These are phyloP conservation scores for Temnothorax curvispinosus DNA, from an alignment of 1,140 invertebrate genomes.

Conservation along the genomic window DNA sequence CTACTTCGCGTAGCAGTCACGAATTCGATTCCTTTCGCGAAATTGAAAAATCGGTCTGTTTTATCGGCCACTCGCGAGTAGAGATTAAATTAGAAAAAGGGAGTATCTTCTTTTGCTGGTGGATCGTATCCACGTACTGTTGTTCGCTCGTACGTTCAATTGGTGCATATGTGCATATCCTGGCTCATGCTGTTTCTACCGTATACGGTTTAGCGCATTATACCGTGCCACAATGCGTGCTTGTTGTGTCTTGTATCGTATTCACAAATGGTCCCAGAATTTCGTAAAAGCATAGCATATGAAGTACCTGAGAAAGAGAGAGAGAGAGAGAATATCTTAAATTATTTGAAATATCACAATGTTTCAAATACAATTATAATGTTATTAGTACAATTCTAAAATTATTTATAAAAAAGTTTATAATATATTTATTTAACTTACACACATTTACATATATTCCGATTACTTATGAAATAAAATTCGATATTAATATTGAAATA, in stretches of 20 bases:
- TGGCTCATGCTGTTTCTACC: constrained; percentile 38
- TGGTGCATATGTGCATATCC: constrained; percentile 63
- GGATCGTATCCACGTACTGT: constrained; percentile 43
- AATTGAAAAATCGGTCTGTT: constrained; percentile 59
- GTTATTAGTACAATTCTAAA: neutral
- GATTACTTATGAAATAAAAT: neutral
- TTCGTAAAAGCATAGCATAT: neutral
- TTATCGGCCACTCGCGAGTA: constrained; percentile 35
- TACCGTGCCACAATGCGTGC: neutral
- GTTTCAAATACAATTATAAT: neutral
- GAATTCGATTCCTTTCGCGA: constrained; percentile 57
- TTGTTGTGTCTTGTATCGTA: constrained; percentile 12
- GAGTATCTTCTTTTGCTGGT: constrained; percentile 18
- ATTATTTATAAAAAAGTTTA: neutral
- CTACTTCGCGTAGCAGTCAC: constrained; percentile 49
- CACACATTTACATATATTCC: neutral
- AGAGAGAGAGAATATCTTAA: neutral
- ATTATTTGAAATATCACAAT: neutral
- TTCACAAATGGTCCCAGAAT: neutral
- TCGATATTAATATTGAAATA: neutral
- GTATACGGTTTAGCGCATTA: constrained; percentile 33
- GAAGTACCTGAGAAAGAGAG: neutral
- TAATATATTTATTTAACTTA: neutral
- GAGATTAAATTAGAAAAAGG: constrained; percentile 66
- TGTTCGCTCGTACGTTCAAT: constrained; percentile 28